Conservation (phyloP, 2,113 vertebrate genomes). For the Cottus gobio region DNA sequence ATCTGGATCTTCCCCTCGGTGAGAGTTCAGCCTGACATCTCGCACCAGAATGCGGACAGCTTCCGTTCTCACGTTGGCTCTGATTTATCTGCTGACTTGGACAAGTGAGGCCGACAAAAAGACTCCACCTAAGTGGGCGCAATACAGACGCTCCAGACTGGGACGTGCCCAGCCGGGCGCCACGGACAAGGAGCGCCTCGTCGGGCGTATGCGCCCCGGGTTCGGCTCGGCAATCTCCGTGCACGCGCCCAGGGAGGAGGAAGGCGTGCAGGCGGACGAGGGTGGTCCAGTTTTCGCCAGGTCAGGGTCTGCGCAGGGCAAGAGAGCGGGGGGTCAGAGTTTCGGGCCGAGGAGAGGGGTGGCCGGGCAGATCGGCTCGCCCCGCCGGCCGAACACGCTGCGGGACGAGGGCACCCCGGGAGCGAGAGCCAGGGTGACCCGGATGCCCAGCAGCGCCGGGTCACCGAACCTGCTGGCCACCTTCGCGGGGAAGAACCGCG, state of each 20-base stretch:
- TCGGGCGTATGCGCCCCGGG: slow-evolving; percentile 43
- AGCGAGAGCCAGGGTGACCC: slow-evolving; percentile 79
- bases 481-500: slow-evolving; percentile 94
- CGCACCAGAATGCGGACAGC: slow-evolving; percentile 69
- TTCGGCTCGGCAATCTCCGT: slow-evolving; percentile 68
- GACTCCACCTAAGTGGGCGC: slow-evolving; percentile 33
- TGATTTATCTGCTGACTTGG: slow-evolving; percentile 83
- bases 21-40: slow-evolving; percentile 8
- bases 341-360: slow-evolving; percentile 64
- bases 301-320: slow-evolving; percentile 24
- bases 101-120: slow-evolving; percentile 76
- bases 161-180: slow-evolving; percentile 20
- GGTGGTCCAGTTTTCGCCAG: slow-evolving; percentile 4
- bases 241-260: slow-evolving; percentile 34
- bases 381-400: slow-evolving; percentile 74
- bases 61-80: slow-evolving; percentile 76
- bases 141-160: slow-evolving; percentile 33
- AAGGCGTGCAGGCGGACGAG: slow-evolving; percentile 72
- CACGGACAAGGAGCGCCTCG: slow-evolving; percentile 20
- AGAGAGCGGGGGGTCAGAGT: slow-evolving; percentile 8
- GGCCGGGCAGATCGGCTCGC: slow-evolving; percentile 52
- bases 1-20: slow-evolving; percentile 10
- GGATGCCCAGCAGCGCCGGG: slow-evolving; percentile 87
- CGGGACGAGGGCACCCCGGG: slow-evolving; percentile 85
- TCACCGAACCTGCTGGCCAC: slow-evolving; percentile 93